Conservation (phyloP, 1,140 invertebrate species). For the Pectinophora gossypiella region DNA sequence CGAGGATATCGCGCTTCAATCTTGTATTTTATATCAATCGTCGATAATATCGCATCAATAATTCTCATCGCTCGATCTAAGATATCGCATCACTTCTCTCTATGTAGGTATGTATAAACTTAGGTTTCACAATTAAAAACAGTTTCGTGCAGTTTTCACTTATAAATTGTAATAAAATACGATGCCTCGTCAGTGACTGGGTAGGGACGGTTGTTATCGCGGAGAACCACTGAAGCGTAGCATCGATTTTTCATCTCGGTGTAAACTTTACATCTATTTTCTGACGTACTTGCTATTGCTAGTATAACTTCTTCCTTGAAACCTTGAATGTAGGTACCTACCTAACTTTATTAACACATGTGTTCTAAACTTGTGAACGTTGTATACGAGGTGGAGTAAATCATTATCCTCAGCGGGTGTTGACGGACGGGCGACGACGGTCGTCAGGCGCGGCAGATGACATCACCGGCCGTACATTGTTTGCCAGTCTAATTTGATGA, state of each 20-base stretch:
- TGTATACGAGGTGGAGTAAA: slow-evolving; percentile 4
- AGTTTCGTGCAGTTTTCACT: no score
- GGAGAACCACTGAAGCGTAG: background rate
- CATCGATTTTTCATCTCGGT: background rate
- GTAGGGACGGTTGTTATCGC: background rate
- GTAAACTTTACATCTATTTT: background rate
- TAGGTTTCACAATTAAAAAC: no score
- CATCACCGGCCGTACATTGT: slow-evolving; percentile 34
- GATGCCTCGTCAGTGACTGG: slow-evolving; percentile 6
- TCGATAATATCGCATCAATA: background rate
- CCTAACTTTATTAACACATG: no score
- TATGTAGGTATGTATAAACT: no score
- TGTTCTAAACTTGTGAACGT: no score
- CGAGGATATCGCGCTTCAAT: background rate
- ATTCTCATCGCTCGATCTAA: no score
- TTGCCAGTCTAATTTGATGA: slow-evolving; percentile 33
- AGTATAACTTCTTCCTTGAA: background rate
- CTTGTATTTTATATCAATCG: background rate
- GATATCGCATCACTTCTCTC: no score
- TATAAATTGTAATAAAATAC: no score
- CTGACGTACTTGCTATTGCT: background rate
- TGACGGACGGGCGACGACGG: slow-evolving; percentile 15
- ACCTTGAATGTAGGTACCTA: background rate
- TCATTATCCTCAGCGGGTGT: slow-evolving; percentile 18
- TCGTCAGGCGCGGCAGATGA: slow-evolving; percentile 23